Evolutionary conservation across 2,888 invertebrate species (phyloP).

Genomic region (Papilio demoleus): DNA sequence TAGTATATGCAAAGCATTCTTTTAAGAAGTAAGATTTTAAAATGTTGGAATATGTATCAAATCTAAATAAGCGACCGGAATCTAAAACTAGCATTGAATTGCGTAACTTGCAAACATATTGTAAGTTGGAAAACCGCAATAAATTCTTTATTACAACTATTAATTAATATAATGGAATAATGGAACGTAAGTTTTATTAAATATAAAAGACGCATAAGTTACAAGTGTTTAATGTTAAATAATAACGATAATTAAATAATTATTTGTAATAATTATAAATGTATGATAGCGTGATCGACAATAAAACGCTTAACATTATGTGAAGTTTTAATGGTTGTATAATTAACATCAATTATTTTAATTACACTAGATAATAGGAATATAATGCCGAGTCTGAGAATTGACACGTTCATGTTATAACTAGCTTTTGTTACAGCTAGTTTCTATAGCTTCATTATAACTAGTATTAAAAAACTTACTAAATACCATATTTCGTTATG

Average conservation of each 20-base stretch:
- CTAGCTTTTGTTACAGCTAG: too few relatives aligned
- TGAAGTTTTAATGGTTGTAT: conserved; percentile 57
- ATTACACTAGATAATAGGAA: conserved; percentile 6
- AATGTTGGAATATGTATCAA: neutral
- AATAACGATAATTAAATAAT: conserved; percentile 63
- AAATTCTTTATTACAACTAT: neutral
- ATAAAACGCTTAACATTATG: conserved; percentile 55
- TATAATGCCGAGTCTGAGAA: neutral
- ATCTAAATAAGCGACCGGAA: neutral
- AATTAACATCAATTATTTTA: conserved; percentile 54
- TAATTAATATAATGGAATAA: conserved; percentile 10
- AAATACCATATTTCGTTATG: too few relatives aligned
- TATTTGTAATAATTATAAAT: conserved; percentile 56
- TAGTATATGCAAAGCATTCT: neutral
- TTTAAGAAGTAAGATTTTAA: too few relatives aligned
- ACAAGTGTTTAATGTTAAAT: conserved; percentile 68
- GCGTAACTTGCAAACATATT: neutral
- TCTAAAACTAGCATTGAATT: neutral
- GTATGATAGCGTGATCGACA: conserved; percentile 63
- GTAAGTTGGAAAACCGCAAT: neutral
- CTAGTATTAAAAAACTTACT: too few relatives aligned
- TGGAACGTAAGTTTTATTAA: conserved; percentile 33
- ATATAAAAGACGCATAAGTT: conserved; percentile 14
- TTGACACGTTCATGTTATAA: too few relatives aligned
- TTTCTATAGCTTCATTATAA: too few relatives aligned